These are phyloP conservation scores for Chamaetylas fuelleborni DNA, from an alignment of 2,113 vertebrate species.

Conservation along the genomic window DNA sequence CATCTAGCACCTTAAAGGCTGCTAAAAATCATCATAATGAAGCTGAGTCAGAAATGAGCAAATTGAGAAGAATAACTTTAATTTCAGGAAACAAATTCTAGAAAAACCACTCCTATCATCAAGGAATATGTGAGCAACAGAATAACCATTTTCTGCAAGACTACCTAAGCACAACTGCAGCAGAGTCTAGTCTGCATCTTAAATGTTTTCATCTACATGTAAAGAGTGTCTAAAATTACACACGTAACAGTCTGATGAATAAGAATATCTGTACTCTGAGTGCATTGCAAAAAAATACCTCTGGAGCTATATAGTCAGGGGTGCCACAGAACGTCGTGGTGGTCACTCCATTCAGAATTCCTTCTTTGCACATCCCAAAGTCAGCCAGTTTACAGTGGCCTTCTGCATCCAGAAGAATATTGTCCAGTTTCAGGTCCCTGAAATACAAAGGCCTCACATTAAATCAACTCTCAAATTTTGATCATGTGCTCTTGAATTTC, in stretches of 20 bases:
- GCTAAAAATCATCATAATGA: not conserved
- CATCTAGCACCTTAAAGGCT: not conserved
- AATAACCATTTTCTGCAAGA: not conserved
- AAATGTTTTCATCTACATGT: not conserved
- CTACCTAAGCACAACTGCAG: not conserved
- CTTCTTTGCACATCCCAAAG: constrained; percentile 99
- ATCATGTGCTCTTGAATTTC: not conserved
- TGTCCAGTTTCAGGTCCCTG: constrained; percentile 99
- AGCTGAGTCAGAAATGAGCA: not conserved
- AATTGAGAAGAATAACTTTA: not conserved
- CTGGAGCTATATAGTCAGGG: constrained; percentile 96
- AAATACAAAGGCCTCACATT: not conserved
- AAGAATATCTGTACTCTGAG: not conserved
- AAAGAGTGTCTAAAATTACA: not conserved
- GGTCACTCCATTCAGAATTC: constrained; percentile 93
- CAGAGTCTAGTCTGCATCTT: not conserved
- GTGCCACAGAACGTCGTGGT: constrained; percentile 98
- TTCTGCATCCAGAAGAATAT: constrained; percentile 97
- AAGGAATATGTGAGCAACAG: not conserved
- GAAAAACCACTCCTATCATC: not conserved
- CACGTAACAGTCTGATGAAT: not conserved
- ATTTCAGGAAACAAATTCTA: not conserved
- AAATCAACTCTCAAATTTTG: not conserved
- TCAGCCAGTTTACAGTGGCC: constrained; percentile 98
- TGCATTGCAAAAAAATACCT: constrained; percentile 76